Evolutionary conservation across 1,140 invertebrate genomes (phyloP).

Genomic region (Saxidomus purpurata): DNA sequence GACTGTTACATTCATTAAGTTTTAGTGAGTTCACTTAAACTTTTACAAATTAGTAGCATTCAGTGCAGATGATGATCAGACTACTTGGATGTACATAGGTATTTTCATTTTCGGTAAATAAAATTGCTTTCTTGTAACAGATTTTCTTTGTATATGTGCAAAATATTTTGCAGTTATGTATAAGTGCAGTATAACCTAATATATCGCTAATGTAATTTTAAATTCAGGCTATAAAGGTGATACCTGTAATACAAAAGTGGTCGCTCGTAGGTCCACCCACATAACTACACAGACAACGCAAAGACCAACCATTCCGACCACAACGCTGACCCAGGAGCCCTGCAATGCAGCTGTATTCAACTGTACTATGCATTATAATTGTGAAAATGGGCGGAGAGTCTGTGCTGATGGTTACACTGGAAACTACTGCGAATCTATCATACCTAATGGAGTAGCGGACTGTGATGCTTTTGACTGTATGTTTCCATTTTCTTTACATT

Average conservation of each 20-base stretch:
- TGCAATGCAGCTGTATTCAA: neutral
- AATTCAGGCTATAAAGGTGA: conserved; percentile 24
- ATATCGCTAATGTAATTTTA: too few species aligned
- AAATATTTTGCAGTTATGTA: too few species aligned
- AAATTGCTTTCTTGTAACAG: too few species aligned
- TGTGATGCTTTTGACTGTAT: conserved; percentile 57
- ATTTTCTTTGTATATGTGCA: too few species aligned
- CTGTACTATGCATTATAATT: conserved; percentile 39
- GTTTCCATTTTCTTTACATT: too few species aligned
- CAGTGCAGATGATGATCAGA: too few species aligned
- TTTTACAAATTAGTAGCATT: too few species aligned
- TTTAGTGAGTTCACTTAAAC: too few species aligned
- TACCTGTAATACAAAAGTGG: neutral
- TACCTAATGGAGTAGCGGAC: conserved; percentile 17
- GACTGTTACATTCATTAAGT: too few species aligned
- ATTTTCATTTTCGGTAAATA: too few species aligned
- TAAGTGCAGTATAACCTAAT: too few species aligned
- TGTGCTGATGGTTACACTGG: conserved; percentile 57
- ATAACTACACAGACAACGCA: conserved; percentile 17
- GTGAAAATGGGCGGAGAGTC: neutral
- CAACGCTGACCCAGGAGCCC: neutral
- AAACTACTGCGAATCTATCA: neutral
- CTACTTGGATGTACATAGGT: too few species aligned
- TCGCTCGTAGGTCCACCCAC: conserved; percentile 22
- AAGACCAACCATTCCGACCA: neutral